Conservation (phyloP, 2,797 vertebrate genomes). For the Peromyscus melanophrys region DNA sequence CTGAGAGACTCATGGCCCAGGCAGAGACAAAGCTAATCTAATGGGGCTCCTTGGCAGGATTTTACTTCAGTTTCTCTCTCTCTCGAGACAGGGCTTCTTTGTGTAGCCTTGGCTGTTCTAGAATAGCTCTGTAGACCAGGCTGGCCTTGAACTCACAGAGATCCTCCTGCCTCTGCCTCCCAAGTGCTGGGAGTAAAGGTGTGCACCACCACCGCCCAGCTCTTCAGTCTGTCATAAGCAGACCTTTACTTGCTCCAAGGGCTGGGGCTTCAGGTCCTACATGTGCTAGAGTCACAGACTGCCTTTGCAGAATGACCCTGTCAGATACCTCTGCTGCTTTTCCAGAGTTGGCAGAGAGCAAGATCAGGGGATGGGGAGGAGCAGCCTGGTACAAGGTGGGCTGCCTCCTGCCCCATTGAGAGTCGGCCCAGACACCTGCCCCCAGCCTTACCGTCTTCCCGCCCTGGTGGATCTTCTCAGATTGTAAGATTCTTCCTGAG, state of each 20-base stretch:
- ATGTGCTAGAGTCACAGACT: not conserved
- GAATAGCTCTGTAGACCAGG: not conserved
- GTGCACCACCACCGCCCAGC: not conserved
- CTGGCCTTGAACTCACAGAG: not conserved
- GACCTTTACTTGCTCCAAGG: not conserved
- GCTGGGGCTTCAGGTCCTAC: not conserved
- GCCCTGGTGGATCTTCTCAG: conserved; percentile 94
- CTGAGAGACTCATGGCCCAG: not conserved
- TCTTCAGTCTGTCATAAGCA: not conserved
- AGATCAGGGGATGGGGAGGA: too few relatives aligned
- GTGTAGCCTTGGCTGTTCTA: not conserved
- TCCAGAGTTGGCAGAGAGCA: not conserved
- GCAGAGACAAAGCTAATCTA: not conserved
- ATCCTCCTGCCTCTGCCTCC: not conserved
- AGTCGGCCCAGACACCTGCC: not conserved
- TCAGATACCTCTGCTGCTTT: too few relatives aligned
- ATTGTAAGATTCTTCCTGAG: conserved; percentile 93
- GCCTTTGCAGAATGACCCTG: not conserved
- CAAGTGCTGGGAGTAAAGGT: not conserved
- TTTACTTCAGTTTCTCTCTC: not conserved
- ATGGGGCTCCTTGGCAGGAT: not conserved
- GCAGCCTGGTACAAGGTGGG: not conserved
- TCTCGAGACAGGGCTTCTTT: not conserved
- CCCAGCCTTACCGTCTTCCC: conserved; percentile 89
- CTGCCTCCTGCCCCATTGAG: not conserved